These are phyloP conservation scores for Drosophila obscura DNA, from an alignment of 1,140 invertebrate species.

Conservation along the genomic window DNA sequence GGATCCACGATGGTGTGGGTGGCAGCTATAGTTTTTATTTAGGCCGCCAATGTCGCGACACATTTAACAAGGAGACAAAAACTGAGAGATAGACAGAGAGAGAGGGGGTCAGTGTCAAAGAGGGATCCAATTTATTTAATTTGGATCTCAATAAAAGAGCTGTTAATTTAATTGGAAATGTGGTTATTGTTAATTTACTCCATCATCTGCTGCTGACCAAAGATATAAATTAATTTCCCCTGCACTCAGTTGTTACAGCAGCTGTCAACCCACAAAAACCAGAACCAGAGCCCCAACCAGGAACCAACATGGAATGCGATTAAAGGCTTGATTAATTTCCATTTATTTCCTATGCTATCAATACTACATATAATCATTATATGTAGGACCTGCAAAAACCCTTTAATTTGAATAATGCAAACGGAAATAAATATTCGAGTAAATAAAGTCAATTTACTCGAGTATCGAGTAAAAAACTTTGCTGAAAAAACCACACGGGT, in stretches of 20 bases:
- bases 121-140: conserved; percentile 4
- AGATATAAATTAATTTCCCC: conserved; percentile 74
- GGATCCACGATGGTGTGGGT: conserved; percentile 34
- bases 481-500: conserved; percentile 10
- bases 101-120: no score
- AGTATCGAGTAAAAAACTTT: neutral
- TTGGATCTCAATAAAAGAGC: conserved; percentile 25
- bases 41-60: conserved; percentile 54
- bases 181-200: conserved; percentile 66
- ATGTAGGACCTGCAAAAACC: conserved; percentile 6
- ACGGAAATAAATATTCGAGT: conserved; percentile 47
- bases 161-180: conserved; percentile 78
- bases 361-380: conserved; percentile 6
- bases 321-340: conserved; percentile 74
- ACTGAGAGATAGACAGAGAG: neutral
- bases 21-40: conserved; percentile 57
- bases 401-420: conserved; percentile 4
- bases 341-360: conserved; percentile 63
- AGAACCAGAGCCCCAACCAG: conserved; percentile 42
- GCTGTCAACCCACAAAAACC: conserved; percentile 23
- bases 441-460: conserved; percentile 34
- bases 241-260: conserved; percentile 29
- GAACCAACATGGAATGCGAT: conserved; percentile 60
- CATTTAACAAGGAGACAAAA: conserved; percentile 51
- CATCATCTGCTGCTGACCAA: conserved; percentile 66